Evolutionary conservation across 92 coral and sea anemone species (phyloP).

Genomic region (Epizoanthus rinbou): DNA sequence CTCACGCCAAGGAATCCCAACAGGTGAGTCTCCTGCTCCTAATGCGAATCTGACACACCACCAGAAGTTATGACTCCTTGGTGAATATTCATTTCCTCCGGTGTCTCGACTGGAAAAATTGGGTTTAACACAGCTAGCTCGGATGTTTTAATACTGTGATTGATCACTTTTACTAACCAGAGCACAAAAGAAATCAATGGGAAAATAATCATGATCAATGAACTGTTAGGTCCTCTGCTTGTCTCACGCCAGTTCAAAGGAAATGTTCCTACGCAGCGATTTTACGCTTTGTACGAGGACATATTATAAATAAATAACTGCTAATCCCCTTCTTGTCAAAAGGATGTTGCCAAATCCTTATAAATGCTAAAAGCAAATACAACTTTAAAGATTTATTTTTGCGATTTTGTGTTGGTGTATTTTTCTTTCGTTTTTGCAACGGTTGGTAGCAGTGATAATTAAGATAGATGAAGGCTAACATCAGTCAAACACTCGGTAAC

Average conservation of each 20-base stretch:
- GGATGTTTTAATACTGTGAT: constrained; percentile 9
- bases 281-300: not conserved
- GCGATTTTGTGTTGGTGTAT: no score
- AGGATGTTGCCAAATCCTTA: no score
- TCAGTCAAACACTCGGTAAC: no score
- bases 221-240: not conserved
- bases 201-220: constrained; percentile 31
- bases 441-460: no score
- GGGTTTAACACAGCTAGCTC: not conserved
- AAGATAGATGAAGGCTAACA: no score
- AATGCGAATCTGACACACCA: constrained; percentile 25
- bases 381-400: no score
- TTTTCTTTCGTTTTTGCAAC: no score
- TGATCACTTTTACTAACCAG: constrained; percentile 19
- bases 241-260: not conserved
- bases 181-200: constrained; percentile 31
- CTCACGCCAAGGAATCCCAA: constrained; percentile 46
- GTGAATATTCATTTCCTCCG: constrained; percentile 1
- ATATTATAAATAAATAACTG: not conserved
- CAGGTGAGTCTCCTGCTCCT: constrained; percentile 40
- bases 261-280: not conserved
- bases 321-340: not conserved
- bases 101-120: constrained; percentile 2
- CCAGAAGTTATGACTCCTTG: constrained; percentile 9
- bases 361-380: no score